phyloP scores from a whole-genome alignment of 2,888 invertebrate genomes.

The Steinernema hermaphroditum region DNA sequence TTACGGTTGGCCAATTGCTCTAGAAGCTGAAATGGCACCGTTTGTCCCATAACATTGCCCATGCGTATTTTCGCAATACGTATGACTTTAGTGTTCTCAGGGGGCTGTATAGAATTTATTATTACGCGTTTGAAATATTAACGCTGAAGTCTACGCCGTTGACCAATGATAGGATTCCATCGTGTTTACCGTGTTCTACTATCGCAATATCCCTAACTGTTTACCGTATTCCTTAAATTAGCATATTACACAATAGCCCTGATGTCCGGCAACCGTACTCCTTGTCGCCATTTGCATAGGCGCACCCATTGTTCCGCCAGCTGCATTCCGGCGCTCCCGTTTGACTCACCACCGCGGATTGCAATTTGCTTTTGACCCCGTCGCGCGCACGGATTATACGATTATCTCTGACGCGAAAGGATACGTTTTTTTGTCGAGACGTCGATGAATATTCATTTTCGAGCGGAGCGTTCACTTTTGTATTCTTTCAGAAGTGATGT shows the following conservation, averaged over 20 bases:
- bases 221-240: not conserved
- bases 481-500: not conserved
- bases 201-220: too few species aligned
- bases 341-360: not conserved
- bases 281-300: not conserved
- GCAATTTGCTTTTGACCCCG: conserved; percentile 23
- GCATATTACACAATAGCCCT: not conserved
- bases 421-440: not conserved
- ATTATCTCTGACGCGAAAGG: not conserved
- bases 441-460: not conserved
- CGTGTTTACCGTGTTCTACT: too few species aligned
- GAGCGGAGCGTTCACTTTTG: not conserved
- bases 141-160: too few species aligned
- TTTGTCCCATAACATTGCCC: too few species aligned
- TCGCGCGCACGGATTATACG: conserved; percentile 17
- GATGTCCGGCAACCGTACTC: not conserved
- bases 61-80: too few species aligned
- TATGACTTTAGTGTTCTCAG: too few species aligned
- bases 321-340: not conserved
- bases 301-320: not conserved
- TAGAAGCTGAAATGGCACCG: too few species aligned
- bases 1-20: too few species aligned
- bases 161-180: too few species aligned
- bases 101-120: too few species aligned
- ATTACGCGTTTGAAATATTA: too few species aligned